Evolutionary conservation across 1,140 invertebrate species (phyloP), one percentile per base, ranked within the genome.

Genomic region (Goniozus legneri): DNA sequence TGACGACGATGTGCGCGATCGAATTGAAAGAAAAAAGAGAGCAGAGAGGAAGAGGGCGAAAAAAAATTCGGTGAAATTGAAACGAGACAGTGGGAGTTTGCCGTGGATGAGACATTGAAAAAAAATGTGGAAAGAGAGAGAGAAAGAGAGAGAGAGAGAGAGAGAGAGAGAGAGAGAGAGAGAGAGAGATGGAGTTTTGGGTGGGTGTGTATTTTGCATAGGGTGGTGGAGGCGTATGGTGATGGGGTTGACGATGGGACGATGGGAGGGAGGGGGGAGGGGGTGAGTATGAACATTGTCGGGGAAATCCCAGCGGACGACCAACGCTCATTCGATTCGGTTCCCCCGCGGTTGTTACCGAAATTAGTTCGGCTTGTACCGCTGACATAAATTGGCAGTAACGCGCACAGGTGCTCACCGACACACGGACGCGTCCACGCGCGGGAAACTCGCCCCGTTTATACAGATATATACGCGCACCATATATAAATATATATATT

Each of bases 351-450:
- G 68, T 74, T 74, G 73, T 74, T 74, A 73, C 65, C 49, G 61
- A 69, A 74, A 74, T 76, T 74, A 74, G 71, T 74, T 75, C 65
- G 59, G 69, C 62, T 69, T 64, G 68, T 69, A 57, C 50, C 60
- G 61, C 50, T 65, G 63, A 74, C 71, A 76, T 73, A 73, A 76
- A 74, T 74, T 74, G 65, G 44, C 60, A 55, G 62, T 62, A 64
- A 70, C 65, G 61, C 60, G 60, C 41, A 41, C 47, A 55, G 42
- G 39, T 53, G 54, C 56, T 57, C 55, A n/a, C n/a, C n/a, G n/a
- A n/a, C n/a, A n/a, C n/a, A n/a, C n/a, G n/a, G n/a, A 62, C 47
- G 24, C 37, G 18, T 27, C 24, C 24, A 27, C 10, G 60, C 47
- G 24, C 43, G 18, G 24, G 31, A 20, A 13, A 33, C 15, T 13